Evolutionary conservation across 1,140 invertebrate species (phyloP), one percentile per base, ranked within the genome.

Genomic region (Drosophila kohkoa): DNA sequence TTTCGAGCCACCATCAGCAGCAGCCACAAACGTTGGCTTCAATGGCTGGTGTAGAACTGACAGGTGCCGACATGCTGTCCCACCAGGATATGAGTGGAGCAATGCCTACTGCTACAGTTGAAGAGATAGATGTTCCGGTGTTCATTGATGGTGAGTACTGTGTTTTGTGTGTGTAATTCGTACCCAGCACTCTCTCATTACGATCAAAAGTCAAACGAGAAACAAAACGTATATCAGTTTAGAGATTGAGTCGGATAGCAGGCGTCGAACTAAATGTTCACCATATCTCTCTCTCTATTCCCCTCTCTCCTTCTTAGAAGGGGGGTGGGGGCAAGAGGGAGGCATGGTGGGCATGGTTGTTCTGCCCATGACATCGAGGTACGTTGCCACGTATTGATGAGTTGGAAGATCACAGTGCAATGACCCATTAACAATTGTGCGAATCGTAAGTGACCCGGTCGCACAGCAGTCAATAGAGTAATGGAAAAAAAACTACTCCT

Each of bases 111-210:
- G 90, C 90, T 88, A 92, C 90, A 92, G 90, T 92, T 92, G 90
- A 92, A 92, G 90, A 92, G 90, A 92, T 92, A 86, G 88, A 92
- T 81, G 90, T 92, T 92, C 90, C 90, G 90, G 90, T 92, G 87
- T 92, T 92, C 90, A 92, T 92, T 86, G 87, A 92, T 92, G 90
- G 90, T 92, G 90, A 92, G 90, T 92, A 92, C 90, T 92, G 90
- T 92, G 90, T 90, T 90, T 43, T 90, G 63, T 90, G 86, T 90
- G 86, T 85, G 88, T 85, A 78, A 83, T 86, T 51, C 73, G 85
- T 89, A 90, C 85, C 79, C 77, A 87, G 83, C 77, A 88, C 83
- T 87, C 83, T 87, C 83, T 89, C 85, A 80, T 87, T 88, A 87
- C 83, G 85, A 88, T 72, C 57, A 6, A 55, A 59, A 74, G 48